Conservation (phyloP, 2,113 vertebrate species). For the Perognathus longimembris region DNA sequence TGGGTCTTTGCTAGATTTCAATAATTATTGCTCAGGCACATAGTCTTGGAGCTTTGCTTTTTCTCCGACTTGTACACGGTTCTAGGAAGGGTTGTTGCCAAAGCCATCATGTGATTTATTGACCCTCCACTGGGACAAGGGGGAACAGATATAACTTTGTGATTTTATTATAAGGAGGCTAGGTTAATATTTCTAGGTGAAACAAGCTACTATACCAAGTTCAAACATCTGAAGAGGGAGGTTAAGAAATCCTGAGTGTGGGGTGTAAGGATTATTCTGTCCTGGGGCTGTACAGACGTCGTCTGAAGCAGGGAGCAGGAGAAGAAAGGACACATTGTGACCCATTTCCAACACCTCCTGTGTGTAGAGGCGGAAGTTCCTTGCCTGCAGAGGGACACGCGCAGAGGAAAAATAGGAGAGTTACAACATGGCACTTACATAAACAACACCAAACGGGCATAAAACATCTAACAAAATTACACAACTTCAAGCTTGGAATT, state of each 20-base stretch:
- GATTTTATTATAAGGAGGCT: constrained; percentile 93
- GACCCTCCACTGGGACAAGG: constrained; percentile 90
- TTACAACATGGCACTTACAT: constrained; percentile 90
- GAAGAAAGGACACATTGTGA: constrained; percentile 98
- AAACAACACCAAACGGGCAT: constrained; percentile 89
- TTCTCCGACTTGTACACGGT: constrained; percentile 88
- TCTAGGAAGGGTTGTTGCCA: constrained; percentile 87
- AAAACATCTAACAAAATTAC: constrained; percentile 90
- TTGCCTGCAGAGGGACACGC: constrained; percentile 93
- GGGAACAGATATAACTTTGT: constrained; percentile 93
- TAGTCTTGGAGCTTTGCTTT: constrained; percentile 83
- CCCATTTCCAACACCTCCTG: constrained; percentile 99
- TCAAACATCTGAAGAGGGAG: constrained; percentile 99
- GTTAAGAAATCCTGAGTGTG: constrained; percentile 97
- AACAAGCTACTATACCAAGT: constrained; percentile 94
- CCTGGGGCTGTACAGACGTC: constrained; percentile 98
- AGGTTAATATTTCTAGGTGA: constrained; percentile 93
- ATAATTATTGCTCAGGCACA: constrained; percentile 85
- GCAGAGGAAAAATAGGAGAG: constrained; percentile 89
- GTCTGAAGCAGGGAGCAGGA: constrained; percentile 96
- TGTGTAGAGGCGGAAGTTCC: constrained; percentile 97
- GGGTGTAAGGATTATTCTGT: constrained; percentile 97
- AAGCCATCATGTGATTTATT: constrained; percentile 93
- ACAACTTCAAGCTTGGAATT: constrained; percentile 89
- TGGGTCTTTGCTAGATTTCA: constrained; percentile 81